Percentiles rank a stretch among this genome's conserved stretches.
phyloP scores from a whole-genome alignment of 2,797 vertebrate species.

The Podarcis lilfordi region DNA sequence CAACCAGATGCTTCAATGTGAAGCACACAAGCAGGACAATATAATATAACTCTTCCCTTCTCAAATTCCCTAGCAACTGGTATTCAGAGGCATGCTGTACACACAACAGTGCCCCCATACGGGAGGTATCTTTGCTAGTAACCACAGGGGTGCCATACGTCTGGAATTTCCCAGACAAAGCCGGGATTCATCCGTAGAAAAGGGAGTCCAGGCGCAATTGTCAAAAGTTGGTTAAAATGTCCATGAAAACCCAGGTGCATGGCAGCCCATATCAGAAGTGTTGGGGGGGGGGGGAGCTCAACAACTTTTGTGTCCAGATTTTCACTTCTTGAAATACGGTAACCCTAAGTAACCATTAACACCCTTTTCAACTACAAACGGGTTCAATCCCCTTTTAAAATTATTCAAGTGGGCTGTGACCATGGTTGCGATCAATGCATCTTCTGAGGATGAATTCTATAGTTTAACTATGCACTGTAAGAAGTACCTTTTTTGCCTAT shows the following conservation, averaged over 20 bases:
- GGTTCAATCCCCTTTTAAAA: no score
- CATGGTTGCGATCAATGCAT: neutral
- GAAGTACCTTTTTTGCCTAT: neutral
- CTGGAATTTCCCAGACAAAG: no score
- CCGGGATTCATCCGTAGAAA: no score
- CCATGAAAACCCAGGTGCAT: neutral
- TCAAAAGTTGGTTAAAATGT: no score
- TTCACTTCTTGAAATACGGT: no score
- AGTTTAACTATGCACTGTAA: neutral
- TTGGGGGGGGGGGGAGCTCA: no score
- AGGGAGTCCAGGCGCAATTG: no score
- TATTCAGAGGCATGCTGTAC: neutral
- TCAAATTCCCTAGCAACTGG: neutral
- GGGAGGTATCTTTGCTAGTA: neutral
- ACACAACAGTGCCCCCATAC: no score
- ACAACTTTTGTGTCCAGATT: no score
- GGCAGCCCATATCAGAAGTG: neutral
- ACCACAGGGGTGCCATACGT: no score
- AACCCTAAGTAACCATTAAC: neutral
- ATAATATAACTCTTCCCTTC: neutral
- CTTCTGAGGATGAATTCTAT: neutral
- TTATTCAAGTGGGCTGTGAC: neutral
- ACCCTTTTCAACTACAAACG: neutral
- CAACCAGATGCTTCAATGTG: neutral
- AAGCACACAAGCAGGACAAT: neutral